Evolutionary conservation across 2,888 invertebrate genomes (phyloP).

Genomic region (Rhagonycha fulva): DNA sequence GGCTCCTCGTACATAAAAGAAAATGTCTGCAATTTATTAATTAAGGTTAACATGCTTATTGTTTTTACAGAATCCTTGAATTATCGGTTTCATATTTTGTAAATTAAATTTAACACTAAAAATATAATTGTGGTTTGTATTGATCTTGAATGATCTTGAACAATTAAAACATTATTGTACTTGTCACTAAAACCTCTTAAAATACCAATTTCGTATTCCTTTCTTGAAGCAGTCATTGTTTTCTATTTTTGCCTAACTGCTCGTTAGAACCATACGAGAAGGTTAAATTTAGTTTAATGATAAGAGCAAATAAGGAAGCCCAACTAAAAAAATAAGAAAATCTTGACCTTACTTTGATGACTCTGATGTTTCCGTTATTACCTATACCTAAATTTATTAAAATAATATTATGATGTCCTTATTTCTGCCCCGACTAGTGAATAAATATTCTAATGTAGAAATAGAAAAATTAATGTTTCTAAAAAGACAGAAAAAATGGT

Average conservation of each 20-base stretch:
- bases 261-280: background rate
- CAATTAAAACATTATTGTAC: background rate
- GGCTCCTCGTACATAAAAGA: background rate
- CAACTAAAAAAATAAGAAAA: background rate
- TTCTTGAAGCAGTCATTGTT: background rate
- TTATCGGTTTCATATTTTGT: background rate
- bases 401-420: background rate
- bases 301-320: background rate
- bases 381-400: background rate
- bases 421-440: background rate
- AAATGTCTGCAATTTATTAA: background rate
- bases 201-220: background rate
- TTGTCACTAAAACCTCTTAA: background rate
- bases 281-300: background rate
- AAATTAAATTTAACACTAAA: background rate
- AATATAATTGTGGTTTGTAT: background rate
- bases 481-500: background rate
- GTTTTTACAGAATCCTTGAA: conserved; percentile 13
- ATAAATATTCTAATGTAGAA: too few relatives aligned
- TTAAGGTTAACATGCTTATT: background rate
- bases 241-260: background rate
- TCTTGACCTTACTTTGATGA: background rate
- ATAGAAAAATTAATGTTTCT: background rate
- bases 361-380: too few relatives aligned
- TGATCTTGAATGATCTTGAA: background rate